phyloP scores from a whole-genome alignment of 2,113 vertebrate species.

The Azemiops feae region DNA sequence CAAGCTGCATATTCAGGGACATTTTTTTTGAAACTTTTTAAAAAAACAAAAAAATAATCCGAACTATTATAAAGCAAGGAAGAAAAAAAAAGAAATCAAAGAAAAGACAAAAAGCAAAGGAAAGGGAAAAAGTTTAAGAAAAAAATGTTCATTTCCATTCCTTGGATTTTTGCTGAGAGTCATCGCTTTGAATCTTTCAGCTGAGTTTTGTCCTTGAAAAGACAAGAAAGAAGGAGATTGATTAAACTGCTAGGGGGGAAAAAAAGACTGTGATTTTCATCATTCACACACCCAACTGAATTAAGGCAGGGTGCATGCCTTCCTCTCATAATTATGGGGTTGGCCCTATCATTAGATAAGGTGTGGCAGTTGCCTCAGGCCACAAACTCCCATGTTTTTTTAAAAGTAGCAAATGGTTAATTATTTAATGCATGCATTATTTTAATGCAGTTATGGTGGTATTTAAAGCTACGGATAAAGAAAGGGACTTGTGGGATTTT shows the following conservation, averaged over 20 bases:
- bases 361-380: not conserved
- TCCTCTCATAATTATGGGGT: not conserved
- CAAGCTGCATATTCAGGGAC: not conserved
- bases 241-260: not conserved
- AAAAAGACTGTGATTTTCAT: not conserved
- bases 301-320: not conserved
- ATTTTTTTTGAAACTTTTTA: not conserved
- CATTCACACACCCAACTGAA: not conserved
- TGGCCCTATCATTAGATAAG: not conserved
- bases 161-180: not conserved
- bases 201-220: not conserved
- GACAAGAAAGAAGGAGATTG: not conserved
- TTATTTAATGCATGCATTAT: not conserved
- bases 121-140: not conserved
- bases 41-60: not conserved
- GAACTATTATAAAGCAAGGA: not conserved
- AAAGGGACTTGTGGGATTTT: not conserved
- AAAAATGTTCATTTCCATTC: not conserved
- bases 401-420: not conserved
- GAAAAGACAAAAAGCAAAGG: not conserved
- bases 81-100: not conserved
- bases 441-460: not conserved
- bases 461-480: not conserved
- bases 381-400: not conserved
- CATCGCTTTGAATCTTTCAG: not conserved